These are phyloP conservation scores for Manis javanica DNA, from an alignment of 2,797 vertebrate genomes.

Conservation along the genomic window DNA sequence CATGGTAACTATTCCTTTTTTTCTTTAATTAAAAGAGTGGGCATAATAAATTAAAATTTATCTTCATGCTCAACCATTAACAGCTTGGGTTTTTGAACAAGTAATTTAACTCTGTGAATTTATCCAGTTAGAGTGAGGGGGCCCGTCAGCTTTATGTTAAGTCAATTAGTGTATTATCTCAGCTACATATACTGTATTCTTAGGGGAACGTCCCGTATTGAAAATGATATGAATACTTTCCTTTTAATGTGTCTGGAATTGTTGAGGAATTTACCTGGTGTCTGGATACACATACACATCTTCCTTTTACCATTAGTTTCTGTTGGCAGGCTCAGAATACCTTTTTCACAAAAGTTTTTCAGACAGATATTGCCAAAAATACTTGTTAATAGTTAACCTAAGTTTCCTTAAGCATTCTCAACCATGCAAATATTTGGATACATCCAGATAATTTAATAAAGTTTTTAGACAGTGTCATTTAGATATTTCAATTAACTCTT, in stretches of 20 bases:
- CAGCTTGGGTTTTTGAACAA: background rate
- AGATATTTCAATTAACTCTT: conserved; percentile 4
- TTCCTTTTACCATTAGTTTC: background rate
- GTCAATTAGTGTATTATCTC: background rate
- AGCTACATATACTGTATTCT: background rate
- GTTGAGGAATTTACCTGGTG: background rate
- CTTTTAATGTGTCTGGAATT: background rate
- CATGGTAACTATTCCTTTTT: background rate
- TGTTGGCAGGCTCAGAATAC: background rate
- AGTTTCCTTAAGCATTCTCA: background rate
- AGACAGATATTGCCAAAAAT: background rate
- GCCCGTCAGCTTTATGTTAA: background rate
- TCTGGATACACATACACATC: background rate
- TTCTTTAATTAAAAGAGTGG: background rate
- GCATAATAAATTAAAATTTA: conserved; percentile 1
- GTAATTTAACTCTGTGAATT: background rate
- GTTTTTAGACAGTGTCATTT: background rate
- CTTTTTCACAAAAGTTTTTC: background rate
- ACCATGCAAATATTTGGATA: background rate
- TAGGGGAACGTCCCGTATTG: background rate
- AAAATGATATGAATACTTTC: background rate
- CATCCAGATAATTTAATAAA: background rate
- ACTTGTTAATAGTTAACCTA: background rate
- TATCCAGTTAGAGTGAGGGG: background rate
- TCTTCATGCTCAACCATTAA: background rate